Base-by-base conservation (phyloP, 2,797 vertebrate genomes). In the Sebastolobus alascanus region DNA sequence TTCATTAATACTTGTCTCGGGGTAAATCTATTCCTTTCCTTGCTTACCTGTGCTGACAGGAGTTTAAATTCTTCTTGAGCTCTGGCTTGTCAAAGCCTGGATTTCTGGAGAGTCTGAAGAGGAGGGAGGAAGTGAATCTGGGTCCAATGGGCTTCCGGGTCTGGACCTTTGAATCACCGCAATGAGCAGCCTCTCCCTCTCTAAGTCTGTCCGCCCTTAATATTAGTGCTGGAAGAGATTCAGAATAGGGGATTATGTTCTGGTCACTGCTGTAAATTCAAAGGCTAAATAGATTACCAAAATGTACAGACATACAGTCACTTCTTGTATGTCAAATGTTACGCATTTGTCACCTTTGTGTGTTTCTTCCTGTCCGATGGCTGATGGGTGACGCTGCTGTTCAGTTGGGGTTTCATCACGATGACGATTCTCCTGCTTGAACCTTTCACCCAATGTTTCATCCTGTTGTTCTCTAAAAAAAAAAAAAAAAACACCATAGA, bases 61-160 rank as follows among this genome's bases (percentile, higher is more conserved):
- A 25, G 22, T 73, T 68, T 43, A 58, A 68, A 52, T 33, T 77
- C 11, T 59, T 79, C 74, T 59, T 54, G 4, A 14, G 11, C 2
- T 77, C 64, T 31, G 69, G 37, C 59, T 59, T 58, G 11, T 79
- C 37, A 13, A 43, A 0, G 67, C 27, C 29, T 13, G 5, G 20
- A 8, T 40, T 65, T 5, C 22, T 70, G 76, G 71, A 73, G 59
- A 89, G 37, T 67, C 55, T 88, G 4, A 87, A 18, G 25, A 58
- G 35, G 60, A 92, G 8, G 27, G 5, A n/a, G 54, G 92, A 83
- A 6, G 82, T 81, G 68, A 88, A 89, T 64, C 46, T 86, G 68
- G 70, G 35, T 27, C n/a, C 33, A 55, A 3, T 5, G 14, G 69
- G 14, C 18, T 25, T 84, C 65, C 64, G 71, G 59, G 31, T 65